phyloP scores from a whole-genome alignment of 2,888 invertebrate genomes.

The Drosophila affinis region DNA sequence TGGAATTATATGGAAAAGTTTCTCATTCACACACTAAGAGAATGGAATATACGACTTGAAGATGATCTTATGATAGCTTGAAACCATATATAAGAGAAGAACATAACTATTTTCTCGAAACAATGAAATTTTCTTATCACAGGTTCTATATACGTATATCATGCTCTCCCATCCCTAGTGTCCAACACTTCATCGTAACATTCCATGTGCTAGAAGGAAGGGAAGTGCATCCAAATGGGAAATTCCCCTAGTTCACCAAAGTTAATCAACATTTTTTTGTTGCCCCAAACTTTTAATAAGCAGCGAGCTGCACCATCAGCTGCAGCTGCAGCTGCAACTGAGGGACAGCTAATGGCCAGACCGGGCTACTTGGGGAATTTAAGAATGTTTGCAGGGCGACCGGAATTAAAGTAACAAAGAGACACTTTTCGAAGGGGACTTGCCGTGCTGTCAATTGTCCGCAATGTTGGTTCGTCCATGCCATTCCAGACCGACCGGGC shows the following conservation, averaged over 20 bases:
- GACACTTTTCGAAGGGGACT: constrained; percentile 26
- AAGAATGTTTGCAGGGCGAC: constrained; percentile 10
- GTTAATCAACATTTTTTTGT: constrained; percentile 50
- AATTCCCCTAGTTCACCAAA: constrained; percentile 45
- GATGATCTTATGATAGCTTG: no score
- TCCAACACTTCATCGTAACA: background rate
- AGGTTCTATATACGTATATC: no score
- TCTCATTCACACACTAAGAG: background rate
- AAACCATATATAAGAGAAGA: no score
- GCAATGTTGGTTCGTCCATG: constrained; percentile 19
- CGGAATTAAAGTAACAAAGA: constrained; percentile 27
- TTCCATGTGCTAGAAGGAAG: background rate
- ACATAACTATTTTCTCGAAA: no score
- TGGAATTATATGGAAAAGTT: constrained; percentile 41
- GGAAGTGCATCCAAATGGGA: constrained; percentile 10
- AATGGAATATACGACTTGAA: no score
- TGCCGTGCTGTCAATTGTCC: constrained; percentile 36
- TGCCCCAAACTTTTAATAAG: constrained; percentile 57
- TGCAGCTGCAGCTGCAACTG: constrained; percentile 31
- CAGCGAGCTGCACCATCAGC: constrained; percentile 8
- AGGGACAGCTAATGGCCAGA: constrained; percentile 31
- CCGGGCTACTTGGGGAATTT: constrained; percentile 6
- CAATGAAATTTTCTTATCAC: no score
- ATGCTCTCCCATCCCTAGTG: background rate
- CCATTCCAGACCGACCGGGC: no score